A percentile compares a stretch with the other conserved stretches of the same genome.
Conservation (phyloP, 2,888 invertebrate genomes). For the Metacarcinus magister region DNA sequence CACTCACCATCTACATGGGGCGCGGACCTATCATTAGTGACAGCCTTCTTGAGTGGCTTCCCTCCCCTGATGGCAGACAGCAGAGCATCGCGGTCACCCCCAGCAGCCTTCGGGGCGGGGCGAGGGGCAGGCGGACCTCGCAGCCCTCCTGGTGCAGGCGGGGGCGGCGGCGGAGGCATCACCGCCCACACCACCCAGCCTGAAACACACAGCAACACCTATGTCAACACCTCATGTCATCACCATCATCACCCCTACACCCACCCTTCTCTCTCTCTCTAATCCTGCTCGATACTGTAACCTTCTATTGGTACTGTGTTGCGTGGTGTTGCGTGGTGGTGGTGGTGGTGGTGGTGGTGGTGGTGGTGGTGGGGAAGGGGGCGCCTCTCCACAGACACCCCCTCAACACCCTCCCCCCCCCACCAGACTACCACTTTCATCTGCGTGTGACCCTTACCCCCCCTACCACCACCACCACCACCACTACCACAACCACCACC, state of each 20-base stretch:
- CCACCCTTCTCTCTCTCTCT: neutral
- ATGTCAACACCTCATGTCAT: neutral
- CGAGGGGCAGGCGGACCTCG: conserved; percentile 86
- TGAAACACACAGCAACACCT: conserved; percentile 21
- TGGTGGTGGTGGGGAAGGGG: neutral
- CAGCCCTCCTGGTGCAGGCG: conserved; percentile 74
- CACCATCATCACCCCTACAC: neutral
- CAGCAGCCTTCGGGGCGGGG: conserved; percentile 91
- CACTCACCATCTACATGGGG: conserved; percentile 77
- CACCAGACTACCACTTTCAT: neutral
- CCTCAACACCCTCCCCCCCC: neutral
- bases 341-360: no score
- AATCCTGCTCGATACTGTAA: neutral
- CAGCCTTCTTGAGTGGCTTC: conserved; percentile 82
- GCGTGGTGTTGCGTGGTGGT: neutral
- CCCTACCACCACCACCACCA: neutral
- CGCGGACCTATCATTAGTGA: conserved; percentile 82
- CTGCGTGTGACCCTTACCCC: neutral
- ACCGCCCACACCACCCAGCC: conserved; percentile 75
- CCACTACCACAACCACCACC: neutral
- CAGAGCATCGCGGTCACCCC: conserved; percentile 84
- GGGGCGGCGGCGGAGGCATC: conserved; percentile 82
- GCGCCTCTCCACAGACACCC: neutral
- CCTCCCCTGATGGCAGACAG: conserved; percentile 82
- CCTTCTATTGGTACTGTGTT: neutral